Evolutionary conservation across 1,140 invertebrate species (phyloP).

Genomic region (Agraylea sexmaculata): DNA sequence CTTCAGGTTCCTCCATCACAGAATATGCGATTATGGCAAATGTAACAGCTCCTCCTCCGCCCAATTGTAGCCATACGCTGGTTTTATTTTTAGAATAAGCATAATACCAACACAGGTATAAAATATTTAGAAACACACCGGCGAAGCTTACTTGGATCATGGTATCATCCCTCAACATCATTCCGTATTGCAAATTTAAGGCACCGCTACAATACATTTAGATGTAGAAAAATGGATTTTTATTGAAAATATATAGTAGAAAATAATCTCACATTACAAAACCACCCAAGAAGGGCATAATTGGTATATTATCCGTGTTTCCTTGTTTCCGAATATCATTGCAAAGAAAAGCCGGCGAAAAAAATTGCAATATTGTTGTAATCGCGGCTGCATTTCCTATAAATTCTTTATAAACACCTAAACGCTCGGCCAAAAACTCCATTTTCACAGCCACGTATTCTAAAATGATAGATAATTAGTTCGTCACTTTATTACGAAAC

Average conservation of each 20-base stretch:
- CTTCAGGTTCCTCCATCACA: constrained; percentile 46
- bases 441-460: too few relatives aligned
- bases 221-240: too few relatives aligned
- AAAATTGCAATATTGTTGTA: constrained; percentile 51
- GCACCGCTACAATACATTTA: constrained; percentile 43
- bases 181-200: constrained; percentile 58
- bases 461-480: too few relatives aligned
- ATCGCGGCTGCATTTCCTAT: constrained; percentile 42
- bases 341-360: constrained; percentile 53
- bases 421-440: constrained; percentile 33
- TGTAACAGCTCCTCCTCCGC: constrained; percentile 41
- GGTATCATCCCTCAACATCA: constrained; percentile 52
- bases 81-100: constrained; percentile 47
- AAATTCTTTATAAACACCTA: constrained; percentile 43
- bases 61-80: constrained; percentile 42
- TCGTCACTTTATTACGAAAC: too few relatives aligned
- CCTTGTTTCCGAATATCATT: constrained; percentile 56
- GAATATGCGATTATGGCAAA: constrained; percentile 49
- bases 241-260: constrained; percentile 2
- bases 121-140: constrained; percentile 50
- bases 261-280: constrained; percentile 55
- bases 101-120: constrained; percentile 54
- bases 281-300: constrained; percentile 61
- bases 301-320: constrained; percentile 45
- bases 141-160: constrained; percentile 66